Evolutionary conservation across 2,797 vertebrate genomes (phyloP), one percentile per base, ranked within the genome.

Genomic region (Schizopygopsis malacanthus): DNA sequence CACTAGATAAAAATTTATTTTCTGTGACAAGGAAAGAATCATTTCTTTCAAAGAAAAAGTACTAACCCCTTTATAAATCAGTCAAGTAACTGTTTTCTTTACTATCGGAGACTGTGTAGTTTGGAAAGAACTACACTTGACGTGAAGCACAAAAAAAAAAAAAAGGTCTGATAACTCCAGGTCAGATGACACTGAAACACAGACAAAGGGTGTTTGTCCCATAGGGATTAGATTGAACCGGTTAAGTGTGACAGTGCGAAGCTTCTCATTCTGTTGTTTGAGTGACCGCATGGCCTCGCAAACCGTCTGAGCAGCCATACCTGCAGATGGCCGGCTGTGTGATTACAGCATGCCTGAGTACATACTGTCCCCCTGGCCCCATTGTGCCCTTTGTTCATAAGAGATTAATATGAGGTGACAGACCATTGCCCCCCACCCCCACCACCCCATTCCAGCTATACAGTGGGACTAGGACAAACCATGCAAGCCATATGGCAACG

Each of bases 401-500:
- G 43, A 39, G 45, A 71, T 28, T n/a, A 86, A 90, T 88, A 45
- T 85, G 85, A 88, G 72, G 70, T 89, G 85, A 89, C 85, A 71
- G 73, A 83, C 80, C 77, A 79, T 2, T 41, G n/a, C 71, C 54
- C n/a, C 39, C 61, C n/a, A n/a, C n/a, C n/a, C n/a, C n/a, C 67
- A 28, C 63, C 67, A 18, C 2, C 28, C 61, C 9, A 78, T 73
- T 73, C 39, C 84, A 73, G 72, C 82, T 67, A 75, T 9, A 33
- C 41, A 84, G 79, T 76, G 9, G 80, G 52, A 43, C 22, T 41
- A 20, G 83, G 69, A 83, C 59, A 6, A 77, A 83, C 82, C 65
- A 86, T 6, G 63, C 56, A 18, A 76, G 89, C 91, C 93, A 95
- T 95, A 94, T 95, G 95, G 92, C 89, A 11, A 88, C 89, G 93